These are phyloP conservation scores for Trichogramma pretiosum DNA, from an alignment of 1,140 invertebrate species.

Conservation along the genomic window DNA sequence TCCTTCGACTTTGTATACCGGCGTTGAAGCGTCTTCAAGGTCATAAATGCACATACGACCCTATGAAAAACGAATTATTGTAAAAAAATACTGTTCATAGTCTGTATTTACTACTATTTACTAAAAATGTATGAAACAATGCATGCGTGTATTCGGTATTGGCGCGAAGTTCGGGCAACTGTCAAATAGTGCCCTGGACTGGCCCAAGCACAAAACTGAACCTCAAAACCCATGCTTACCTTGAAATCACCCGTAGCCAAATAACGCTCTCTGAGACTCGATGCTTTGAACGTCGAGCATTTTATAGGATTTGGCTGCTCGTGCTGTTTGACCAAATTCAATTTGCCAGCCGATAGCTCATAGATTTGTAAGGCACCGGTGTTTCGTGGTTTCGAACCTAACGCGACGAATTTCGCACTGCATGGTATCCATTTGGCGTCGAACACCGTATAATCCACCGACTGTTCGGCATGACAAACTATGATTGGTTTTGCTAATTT, in stretches of 20 bases:
- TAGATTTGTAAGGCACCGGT: slow-evolving; percentile 83
- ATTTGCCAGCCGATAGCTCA: slow-evolving; percentile 64
- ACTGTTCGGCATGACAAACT: slow-evolving; percentile 77
- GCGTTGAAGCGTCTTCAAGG: slow-evolving; percentile 62
- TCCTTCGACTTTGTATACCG: slow-evolving; percentile 74
- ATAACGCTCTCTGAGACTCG: slow-evolving; percentile 64
- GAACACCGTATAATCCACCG: slow-evolving; percentile 77
- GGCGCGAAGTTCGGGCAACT: slow-evolving; percentile 4
- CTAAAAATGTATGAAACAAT: no score
- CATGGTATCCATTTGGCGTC: slow-evolving; percentile 92
- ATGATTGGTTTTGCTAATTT: slow-evolving; percentile 77
- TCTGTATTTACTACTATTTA: no score
- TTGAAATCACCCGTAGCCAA: slow-evolving; percentile 88
- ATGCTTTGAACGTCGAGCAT: slow-evolving; percentile 87
- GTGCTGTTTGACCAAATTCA: slow-evolving; percentile 64
- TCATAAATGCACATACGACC: no score
- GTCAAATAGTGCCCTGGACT: slow-evolving; percentile 3
- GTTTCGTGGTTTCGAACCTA: slow-evolving; percentile 77
- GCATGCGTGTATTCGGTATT: background rate
- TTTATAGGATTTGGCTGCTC: slow-evolving; percentile 78
- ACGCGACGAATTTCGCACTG: slow-evolving; percentile 80
- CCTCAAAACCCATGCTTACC: slow-evolving; percentile 42
- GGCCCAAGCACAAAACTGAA: background rate
- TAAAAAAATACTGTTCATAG: no score
- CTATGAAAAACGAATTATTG: no score